Conservation (phyloP, 35 echinoderm and acorn worm species). For the Apostichopus californicus region DNA sequence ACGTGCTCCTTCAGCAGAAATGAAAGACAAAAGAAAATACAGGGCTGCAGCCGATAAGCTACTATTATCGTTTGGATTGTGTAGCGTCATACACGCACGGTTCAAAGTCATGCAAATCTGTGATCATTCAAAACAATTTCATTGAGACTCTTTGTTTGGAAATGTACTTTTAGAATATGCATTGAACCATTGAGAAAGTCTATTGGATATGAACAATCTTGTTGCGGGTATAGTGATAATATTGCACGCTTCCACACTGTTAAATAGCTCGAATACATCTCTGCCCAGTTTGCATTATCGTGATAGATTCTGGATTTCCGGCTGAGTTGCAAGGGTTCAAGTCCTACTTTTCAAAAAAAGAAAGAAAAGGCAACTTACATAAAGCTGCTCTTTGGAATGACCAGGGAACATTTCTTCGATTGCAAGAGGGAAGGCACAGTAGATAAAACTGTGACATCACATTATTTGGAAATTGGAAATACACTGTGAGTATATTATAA, state of each 20-base stretch:
- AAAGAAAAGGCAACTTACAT: neutral
- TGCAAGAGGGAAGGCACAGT: neutral
- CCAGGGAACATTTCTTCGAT: too few species aligned
- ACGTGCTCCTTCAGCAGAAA: too few species aligned
- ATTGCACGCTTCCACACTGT: neutral
- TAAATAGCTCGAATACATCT: neutral
- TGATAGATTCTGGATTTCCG: neutral
- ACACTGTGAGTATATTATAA: too few species aligned
- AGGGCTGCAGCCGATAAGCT: too few species aligned
- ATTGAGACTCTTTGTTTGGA: neutral
- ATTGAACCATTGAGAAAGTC: neutral
- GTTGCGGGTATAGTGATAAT: neutral
- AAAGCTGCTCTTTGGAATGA: neutral
- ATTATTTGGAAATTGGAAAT: too few species aligned
- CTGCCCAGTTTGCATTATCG: neutral
- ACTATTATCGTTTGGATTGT: too few species aligned
- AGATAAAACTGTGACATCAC: neutral
- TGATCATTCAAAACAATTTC: too few species aligned
- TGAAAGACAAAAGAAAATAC: too few species aligned
- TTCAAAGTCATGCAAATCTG: too few species aligned
- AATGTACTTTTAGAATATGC: slow-evolving; percentile 11
- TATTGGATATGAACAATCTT: neutral
- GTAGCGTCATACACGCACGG: too few species aligned
- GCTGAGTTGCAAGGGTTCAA: neutral
- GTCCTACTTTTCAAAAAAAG: neutral